Evolutionary conservation across 2,888 invertebrate species (phyloP).

Genomic region (Phlogophora meticulosa): DNA sequence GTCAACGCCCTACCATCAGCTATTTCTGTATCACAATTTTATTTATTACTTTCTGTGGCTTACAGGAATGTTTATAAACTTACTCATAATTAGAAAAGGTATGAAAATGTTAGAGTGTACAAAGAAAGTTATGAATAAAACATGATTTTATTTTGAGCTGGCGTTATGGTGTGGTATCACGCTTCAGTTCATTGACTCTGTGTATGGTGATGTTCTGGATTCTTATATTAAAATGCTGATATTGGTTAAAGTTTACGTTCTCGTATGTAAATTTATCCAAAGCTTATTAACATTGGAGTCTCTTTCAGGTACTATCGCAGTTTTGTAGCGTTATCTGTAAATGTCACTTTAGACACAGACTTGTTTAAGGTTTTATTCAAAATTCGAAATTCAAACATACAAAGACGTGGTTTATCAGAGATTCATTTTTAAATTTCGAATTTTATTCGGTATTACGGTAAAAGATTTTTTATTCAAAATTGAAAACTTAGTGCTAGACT

Average conservation of each 20-base stretch:
- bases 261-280: neutral
- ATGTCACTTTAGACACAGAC: no score
- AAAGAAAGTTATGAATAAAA: slow-evolving; percentile 38
- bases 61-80: neutral
- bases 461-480: no score
- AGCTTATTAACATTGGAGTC: no score
- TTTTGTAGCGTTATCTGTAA: no score
- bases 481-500: no score
- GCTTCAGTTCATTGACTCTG: slow-evolving; percentile 31
- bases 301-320: no score
- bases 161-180: slow-evolving; percentile 9
- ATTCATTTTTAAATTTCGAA: no score
- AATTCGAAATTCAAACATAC: no score
- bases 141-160: slow-evolving; percentile 12
- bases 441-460: no score
- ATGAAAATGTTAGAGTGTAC: neutral
- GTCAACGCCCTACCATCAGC: slow-evolving; percentile 7
- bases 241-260: neutral
- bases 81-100: slow-evolving; percentile 10
- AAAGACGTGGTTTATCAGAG: no score
- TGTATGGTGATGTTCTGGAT: neutral
- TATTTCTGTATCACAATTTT: slow-evolving; percentile 19
- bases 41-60: slow-evolving; percentile 4
- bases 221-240: neutral
- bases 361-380: no score